A percentile compares a stretch with the other conserved stretches of the same genome.
These are phyloP conservation scores for Phrixothrix hirtus DNA, from an alignment of 2,888 invertebrate genomes.

Conservation along the genomic window DNA sequence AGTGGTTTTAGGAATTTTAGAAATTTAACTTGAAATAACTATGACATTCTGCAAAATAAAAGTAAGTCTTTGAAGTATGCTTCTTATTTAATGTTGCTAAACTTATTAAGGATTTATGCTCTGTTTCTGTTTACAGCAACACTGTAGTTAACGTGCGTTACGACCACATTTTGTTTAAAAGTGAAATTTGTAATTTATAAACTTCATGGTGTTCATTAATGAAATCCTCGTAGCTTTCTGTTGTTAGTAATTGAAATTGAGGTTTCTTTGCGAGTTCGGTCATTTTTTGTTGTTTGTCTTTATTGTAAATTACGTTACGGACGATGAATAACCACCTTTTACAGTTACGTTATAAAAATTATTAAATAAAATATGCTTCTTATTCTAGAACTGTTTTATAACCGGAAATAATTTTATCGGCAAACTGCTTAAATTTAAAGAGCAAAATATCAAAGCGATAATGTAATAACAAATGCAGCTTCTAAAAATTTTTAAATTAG, in stretches of 20 bases:
- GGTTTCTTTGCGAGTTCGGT: slow-evolving; percentile 3
- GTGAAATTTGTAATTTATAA: slow-evolving; percentile 27
- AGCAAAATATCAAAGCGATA: no score
- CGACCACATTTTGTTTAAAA: slow-evolving; percentile 25
- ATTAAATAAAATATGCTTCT: slow-evolving; percentile 8
- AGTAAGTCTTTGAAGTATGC: neutral
- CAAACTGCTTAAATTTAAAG: no score
- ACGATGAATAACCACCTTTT: slow-evolving; percentile 7
- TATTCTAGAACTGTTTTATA: slow-evolving; percentile 6
- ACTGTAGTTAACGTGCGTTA: slow-evolving; percentile 19
- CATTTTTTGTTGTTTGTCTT: slow-evolving; percentile 9
- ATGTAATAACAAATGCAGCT: no score
- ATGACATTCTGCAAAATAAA: no score
- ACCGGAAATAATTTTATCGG: slow-evolving; percentile 5
- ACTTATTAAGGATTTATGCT: slow-evolving; percentile 26
- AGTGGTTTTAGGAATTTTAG: no score
- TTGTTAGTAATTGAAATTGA: slow-evolving; percentile 3
- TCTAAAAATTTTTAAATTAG: no score
- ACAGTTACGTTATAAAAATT: slow-evolving; percentile 19
- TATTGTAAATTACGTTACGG: slow-evolving; percentile 16
- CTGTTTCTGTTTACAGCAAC: slow-evolving; percentile 25
- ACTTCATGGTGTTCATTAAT: slow-evolving; percentile 14
- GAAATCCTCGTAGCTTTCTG: slow-evolving; percentile 10
- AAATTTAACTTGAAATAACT: no score
- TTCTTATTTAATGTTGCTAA: slow-evolving; percentile 12